Evolutionary conservation across 2,888 invertebrate species (phyloP), one percentile per base, ranked within the genome.

Genomic region (Drosophila incognita): DNA sequence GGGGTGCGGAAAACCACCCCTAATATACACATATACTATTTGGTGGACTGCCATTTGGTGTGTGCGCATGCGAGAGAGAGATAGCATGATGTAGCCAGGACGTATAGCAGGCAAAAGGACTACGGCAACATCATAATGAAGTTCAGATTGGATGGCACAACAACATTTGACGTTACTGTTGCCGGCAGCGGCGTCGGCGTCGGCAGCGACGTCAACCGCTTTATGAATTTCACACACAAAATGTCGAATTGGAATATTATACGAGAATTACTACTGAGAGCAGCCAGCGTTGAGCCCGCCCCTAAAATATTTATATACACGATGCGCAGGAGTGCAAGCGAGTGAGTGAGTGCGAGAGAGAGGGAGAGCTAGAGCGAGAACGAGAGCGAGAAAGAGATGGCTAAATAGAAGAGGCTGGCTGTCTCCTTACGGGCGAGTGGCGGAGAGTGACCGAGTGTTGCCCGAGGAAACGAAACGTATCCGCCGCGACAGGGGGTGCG

Each of bases 181-280:
- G 78, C 65, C 59, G 54, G 33, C 63, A 57, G 51, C 49, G 57
- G 24, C 63, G 42, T 11, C 48, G 29, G 27, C 67, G n/a, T 13
- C 36, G 76, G n/a, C 75, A 13, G 54, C 71, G 71, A 65, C 87
- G 63, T 56, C 69, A 64, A 73, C 80, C 62, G 87, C 85, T 80
- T 85, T 89, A 89, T 88, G 85, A 90, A 89, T 82, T 81, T 71
- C 80, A 82, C 79, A 42, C 57, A 92, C 90, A 92, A 92, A 92
- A 92, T 92, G 91, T 92, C 92, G 92, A 92, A 91, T 91, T 90
- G 90, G 91, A 90, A 90, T 88, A 87, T 65, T 74, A 77, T 68
- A 49, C 54, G 59, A 53, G 38, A n/a, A 38, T 36, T 18, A 38
- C 11, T 18, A 29, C 38, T 38, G 33, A 82, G 77, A 73, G 61